phyloP scores from a whole-genome alignment of 2,888 invertebrate genomes.

The Drosophila monieri region DNA sequence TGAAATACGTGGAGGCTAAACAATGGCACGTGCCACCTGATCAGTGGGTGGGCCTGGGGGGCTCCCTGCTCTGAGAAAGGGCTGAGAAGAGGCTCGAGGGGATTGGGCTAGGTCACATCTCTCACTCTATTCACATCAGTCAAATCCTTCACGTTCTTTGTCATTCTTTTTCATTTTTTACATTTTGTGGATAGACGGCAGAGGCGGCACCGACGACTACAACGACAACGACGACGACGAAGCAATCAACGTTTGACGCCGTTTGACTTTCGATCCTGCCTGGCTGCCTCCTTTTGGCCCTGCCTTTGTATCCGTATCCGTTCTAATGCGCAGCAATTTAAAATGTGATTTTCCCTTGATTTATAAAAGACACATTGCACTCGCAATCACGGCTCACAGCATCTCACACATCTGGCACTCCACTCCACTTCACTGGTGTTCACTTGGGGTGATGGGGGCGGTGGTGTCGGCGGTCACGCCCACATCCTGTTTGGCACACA shows the following conservation, averaged over 20 bases:
- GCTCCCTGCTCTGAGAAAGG: background rate
- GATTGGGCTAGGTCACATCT: conserved; percentile 39
- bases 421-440: conserved; percentile 25
- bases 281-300: conserved; percentile 31
- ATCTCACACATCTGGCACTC: conserved; percentile 21
- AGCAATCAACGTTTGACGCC: conserved; percentile 69
- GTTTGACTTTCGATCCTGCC: conserved; percentile 64
- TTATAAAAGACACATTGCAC: conserved; percentile 66
- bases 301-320: conserved; percentile 56
- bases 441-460: conserved; percentile 6
- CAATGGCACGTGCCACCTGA: conserved; percentile 44
- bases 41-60: background rate
- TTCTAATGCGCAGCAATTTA: conserved; percentile 67
- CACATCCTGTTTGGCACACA: conserved; percentile 49
- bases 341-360: conserved; percentile 71
- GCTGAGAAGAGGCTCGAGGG: background rate
- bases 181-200: conserved; percentile 37
- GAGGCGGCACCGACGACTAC: background rate
- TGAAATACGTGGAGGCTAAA: conserved; percentile 48
- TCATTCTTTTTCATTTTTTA: conserved; percentile 20
- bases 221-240: conserved; percentile 26
- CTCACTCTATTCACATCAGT: conserved; percentile 47
- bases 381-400: conserved; percentile 34
- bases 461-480: conserved; percentile 44
- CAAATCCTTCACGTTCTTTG: conserved; percentile 46